These are phyloP conservation scores for Drosophila serrata DNA, from an alignment of 1,140 invertebrate genomes.

Conservation along the genomic window DNA sequence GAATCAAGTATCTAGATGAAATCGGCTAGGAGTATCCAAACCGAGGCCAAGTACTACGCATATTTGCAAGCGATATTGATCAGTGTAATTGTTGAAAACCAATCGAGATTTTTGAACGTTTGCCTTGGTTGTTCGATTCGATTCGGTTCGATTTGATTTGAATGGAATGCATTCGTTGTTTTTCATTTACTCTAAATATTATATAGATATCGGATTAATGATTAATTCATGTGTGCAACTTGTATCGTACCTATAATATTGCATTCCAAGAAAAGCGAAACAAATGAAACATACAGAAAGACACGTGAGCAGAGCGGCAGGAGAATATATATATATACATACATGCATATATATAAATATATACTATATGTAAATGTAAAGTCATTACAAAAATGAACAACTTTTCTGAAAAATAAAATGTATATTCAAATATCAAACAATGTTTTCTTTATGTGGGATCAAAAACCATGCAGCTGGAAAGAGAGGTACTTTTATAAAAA, in stretches of 20 bases:
- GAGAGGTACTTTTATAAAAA: not conserved
- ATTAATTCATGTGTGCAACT: conserved; percentile 67
- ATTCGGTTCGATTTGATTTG: conserved; percentile 58
- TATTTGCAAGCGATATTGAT: conserved; percentile 35
- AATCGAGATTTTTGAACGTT: conserved; percentile 34
- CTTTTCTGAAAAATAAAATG: conserved; percentile 83
- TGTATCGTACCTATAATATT: conserved; percentile 48
- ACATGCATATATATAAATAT: conserved; percentile 53
- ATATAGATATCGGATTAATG: conserved; percentile 51
- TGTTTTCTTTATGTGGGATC: conserved; percentile 1
- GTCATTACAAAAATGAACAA: conserved; percentile 75
- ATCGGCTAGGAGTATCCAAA: conserved; percentile 36
- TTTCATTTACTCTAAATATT: conserved; percentile 53
- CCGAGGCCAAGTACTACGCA: conserved; percentile 45
- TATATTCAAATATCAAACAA: conserved; percentile 78
- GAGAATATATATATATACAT: conserved; percentile 54
- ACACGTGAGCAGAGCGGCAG: conserved; percentile 28
- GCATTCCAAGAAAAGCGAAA: conserved; percentile 43
- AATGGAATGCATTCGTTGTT: conserved; percentile 51
- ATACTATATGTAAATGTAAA: conserved; percentile 77
- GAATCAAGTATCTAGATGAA: conserved; percentile 43
- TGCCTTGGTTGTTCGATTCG: conserved; percentile 60
- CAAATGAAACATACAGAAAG: conserved; percentile 29
- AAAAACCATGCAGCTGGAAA: not conserved
- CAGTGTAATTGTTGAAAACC: conserved; percentile 58